Percentiles rank a stretch among this genome's conserved stretches.
phyloP scores from a whole-genome alignment of 2,888 invertebrate species.

The Omphaloscelis lunosa region DNA sequence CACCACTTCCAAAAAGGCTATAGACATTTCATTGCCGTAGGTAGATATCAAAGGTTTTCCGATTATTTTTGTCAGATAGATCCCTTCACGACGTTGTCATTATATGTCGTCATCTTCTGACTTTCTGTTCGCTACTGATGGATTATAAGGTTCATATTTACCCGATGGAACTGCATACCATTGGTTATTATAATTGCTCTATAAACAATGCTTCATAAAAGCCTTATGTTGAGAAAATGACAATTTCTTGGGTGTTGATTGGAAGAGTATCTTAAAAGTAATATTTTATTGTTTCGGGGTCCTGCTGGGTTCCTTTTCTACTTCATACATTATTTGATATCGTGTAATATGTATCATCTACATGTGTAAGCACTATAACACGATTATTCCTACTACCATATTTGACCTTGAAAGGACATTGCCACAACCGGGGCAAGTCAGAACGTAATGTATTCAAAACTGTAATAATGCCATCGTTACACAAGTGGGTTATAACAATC shows the following conservation, averaged over 20 bases:
- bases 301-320: too few relatives aligned
- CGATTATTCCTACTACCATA: background rate
- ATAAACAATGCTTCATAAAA: background rate
- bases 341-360: too few relatives aligned
- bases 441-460: constrained; percentile 18
- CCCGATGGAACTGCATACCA: background rate
- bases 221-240: background rate
- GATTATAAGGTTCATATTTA: background rate
- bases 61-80: background rate
- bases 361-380: background rate
- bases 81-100: background rate
- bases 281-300: background rate
- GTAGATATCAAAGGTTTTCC: background rate
- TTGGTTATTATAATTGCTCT: background rate
- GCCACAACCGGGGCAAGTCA: background rate
- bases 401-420: constrained; percentile 41
- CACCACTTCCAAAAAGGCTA: background rate
- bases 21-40: background rate
- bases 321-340: too few relatives aligned
- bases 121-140: background rate
- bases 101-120: background rate
- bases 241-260: background rate
- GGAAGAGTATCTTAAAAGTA: background rate
- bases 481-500: constrained; percentile 5
- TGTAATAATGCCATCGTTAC: background rate